A percentile compares a stretch with the other conserved stretches of the same genome.
phyloP scores from a whole-genome alignment of 2,797 vertebrate genomes.

The Heliangelus exortis region DNA sequence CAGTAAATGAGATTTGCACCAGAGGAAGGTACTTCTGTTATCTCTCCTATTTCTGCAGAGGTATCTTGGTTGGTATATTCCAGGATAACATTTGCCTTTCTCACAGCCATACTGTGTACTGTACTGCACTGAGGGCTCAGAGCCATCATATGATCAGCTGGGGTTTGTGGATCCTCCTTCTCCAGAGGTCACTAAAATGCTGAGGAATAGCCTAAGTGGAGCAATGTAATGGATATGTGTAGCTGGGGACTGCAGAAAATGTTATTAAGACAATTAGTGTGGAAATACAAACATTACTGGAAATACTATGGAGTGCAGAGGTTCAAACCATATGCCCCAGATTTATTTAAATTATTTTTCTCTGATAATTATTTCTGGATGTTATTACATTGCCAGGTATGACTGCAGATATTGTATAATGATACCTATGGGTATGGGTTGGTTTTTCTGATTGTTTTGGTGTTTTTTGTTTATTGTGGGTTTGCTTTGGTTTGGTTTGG shows the following conservation, averaged over 20 bases:
- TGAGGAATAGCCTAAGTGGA: neutral
- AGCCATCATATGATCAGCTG: neutral
- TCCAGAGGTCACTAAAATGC: slow-evolving; percentile 25
- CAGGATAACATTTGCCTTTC: slow-evolving; percentile 5
- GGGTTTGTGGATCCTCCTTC: neutral
- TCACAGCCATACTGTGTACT: neutral
- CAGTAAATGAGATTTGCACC: neutral
- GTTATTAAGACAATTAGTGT: neutral
- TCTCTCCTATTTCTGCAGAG: neutral
- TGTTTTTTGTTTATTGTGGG: too few relatives aligned
- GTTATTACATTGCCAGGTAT: neutral
- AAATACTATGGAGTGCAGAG: neutral
- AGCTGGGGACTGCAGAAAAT: neutral
- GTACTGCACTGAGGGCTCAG: neutral
- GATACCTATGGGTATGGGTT: neutral
- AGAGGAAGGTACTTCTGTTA: neutral
- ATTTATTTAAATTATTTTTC: neutral
- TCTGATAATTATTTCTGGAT: neutral
- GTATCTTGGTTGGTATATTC: neutral
- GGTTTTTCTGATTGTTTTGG: neutral
- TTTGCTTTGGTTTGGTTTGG: neutral
- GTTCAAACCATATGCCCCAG: neutral
- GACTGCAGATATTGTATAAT: neutral
- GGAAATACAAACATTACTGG: slow-evolving; percentile 1
- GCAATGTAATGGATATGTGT: neutral